A percentile compares a stretch with the other conserved stretches of the same genome.
phyloP scores from a whole-genome alignment of 2,113 vertebrate species.

The Scartelaos histophorus region DNA sequence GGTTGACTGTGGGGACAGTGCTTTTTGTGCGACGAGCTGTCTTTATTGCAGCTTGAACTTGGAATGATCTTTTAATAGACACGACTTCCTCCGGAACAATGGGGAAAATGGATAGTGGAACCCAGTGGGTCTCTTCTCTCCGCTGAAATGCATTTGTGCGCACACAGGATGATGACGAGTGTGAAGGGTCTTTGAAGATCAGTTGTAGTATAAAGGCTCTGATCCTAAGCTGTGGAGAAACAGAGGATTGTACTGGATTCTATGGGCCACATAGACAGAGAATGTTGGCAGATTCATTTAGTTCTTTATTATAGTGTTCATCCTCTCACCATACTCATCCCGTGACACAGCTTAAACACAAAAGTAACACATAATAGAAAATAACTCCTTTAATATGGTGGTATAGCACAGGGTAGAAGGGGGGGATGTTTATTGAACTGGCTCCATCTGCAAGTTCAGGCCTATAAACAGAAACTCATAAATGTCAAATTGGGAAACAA shows the following conservation, averaged over 20 bases:
- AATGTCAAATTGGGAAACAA: neutral
- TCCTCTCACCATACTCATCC: neutral
- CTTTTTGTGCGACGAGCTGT: slow-evolving; percentile 19
- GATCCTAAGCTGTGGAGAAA: slow-evolving; percentile 27
- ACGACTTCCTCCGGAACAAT: slow-evolving; percentile 24
- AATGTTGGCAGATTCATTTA: slow-evolving; percentile 31
- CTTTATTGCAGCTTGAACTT: slow-evolving; percentile 17
- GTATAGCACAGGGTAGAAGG: neutral
- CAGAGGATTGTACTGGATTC: slow-evolving; percentile 20
- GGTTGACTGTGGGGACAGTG: slow-evolving; percentile 6
- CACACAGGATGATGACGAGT: slow-evolving; percentile 14
- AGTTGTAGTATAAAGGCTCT: slow-evolving; percentile 32
- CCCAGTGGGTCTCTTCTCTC: neutral
- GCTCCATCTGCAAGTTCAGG: neutral
- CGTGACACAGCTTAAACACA: neutral
- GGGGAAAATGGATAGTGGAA: slow-evolving; percentile 16
- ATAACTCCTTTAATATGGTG: neutral
- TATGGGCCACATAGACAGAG: slow-evolving; percentile 2
- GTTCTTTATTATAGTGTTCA: slow-evolving; percentile 10
- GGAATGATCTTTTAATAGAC: slow-evolving; percentile 30
- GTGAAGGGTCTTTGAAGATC: slow-evolving; percentile 48
- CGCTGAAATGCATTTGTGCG: slow-evolving; percentile 13
- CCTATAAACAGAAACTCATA: neutral
- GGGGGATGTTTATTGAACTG: neutral
- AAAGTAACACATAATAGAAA: neutral